Percentiles rank a stretch among this genome's conserved stretches.
phyloP scores from a whole-genome alignment of 2,888 invertebrate genomes.

The Steromphala cineraria region DNA sequence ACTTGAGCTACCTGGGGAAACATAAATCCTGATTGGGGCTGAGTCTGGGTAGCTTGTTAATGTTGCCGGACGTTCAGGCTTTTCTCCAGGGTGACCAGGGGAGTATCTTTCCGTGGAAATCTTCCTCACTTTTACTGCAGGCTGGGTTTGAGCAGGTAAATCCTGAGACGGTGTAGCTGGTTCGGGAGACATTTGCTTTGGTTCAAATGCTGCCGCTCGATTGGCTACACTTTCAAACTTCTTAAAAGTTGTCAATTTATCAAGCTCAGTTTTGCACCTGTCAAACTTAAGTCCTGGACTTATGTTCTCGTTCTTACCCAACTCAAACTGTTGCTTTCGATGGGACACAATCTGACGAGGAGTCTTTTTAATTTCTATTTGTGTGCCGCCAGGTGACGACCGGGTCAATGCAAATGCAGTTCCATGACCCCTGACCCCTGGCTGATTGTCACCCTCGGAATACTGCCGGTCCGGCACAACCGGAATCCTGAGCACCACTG shows the following conservation, averaged over 20 bases:
- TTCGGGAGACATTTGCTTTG: slow-evolving; percentile 41
- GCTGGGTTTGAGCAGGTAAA: slow-evolving; percentile 37
- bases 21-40: slow-evolving; percentile 59
- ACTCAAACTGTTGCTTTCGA: slow-evolving; percentile 66
- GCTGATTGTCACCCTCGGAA: background rate
- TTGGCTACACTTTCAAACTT: slow-evolving; percentile 70
- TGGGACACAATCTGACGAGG: slow-evolving; percentile 58
- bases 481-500: slow-evolving; percentile 44
- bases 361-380: slow-evolving; percentile 56
- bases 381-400: slow-evolving; percentile 54
- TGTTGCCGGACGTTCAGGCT: slow-evolving; percentile 34
- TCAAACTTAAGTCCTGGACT: slow-evolving; percentile 35
- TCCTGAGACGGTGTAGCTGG: slow-evolving; percentile 32
- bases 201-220: slow-evolving; percentile 72
- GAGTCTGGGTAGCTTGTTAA: slow-evolving; percentile 40
- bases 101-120: slow-evolving; percentile 43
- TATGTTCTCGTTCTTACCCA: slow-evolving; percentile 48
- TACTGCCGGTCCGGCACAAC: slow-evolving; percentile 20
- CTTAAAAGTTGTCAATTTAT: slow-evolving; percentile 75
- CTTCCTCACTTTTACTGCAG: slow-evolving; percentile 44
- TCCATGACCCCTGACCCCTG: slow-evolving; percentile 42
- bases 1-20: slow-evolving; percentile 58
- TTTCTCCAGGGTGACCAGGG: slow-evolving; percentile 34
- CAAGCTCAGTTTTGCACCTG: slow-evolving; percentile 65
- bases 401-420: slow-evolving; percentile 64